Evolutionary conservation across 1,140 invertebrate species (phyloP).

Genomic region (Papilio dardanus): DNA sequence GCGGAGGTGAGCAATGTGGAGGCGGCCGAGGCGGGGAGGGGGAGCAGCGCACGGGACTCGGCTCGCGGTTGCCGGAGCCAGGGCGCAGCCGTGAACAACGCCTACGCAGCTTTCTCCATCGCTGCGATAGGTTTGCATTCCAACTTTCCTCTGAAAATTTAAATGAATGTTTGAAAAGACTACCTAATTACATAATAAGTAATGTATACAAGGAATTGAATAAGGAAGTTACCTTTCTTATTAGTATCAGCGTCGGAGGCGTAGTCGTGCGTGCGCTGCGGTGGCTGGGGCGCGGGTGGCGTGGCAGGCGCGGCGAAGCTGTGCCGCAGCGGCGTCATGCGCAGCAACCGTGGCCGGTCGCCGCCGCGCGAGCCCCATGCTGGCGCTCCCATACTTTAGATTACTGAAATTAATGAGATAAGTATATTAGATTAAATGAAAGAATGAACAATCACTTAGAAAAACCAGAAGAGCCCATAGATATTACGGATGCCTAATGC

Average conservation of each 20-base stretch:
- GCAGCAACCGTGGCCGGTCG: constrained; percentile 78
- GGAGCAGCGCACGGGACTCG: constrained; percentile 79
- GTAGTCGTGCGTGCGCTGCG: constrained; percentile 72
- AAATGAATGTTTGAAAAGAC: constrained; percentile 34
- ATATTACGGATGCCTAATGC: background rate
- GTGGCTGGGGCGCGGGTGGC: constrained; percentile 65
- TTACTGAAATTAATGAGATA: constrained; percentile 37
- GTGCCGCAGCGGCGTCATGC: constrained; percentile 82
- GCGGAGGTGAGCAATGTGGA: constrained; percentile 69
- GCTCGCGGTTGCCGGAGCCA: constrained; percentile 78
- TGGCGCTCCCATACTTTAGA: constrained; percentile 64
- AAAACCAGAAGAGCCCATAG: background rate
- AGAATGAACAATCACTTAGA: background rate
- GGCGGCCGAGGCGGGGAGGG: constrained; percentile 78
- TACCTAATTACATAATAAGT: constrained; percentile 30
- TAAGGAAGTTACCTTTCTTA: constrained; percentile 70
- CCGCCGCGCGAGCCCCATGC: constrained; percentile 77
- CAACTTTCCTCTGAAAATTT: constrained; percentile 86
- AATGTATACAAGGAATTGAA: background rate
- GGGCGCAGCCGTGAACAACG: constrained; percentile 85
- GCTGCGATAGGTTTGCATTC: constrained; percentile 89
- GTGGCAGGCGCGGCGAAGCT: constrained; percentile 81
- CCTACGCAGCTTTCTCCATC: constrained; percentile 87
- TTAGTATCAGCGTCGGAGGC: constrained; percentile 79
- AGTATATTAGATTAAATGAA: background rate